A percentile compares a stretch with the other conserved stretches of the same genome.
These are phyloP conservation scores for Malthinus flaveolus DNA, from an alignment of 2,888 invertebrate genomes.

Conservation along the genomic window DNA sequence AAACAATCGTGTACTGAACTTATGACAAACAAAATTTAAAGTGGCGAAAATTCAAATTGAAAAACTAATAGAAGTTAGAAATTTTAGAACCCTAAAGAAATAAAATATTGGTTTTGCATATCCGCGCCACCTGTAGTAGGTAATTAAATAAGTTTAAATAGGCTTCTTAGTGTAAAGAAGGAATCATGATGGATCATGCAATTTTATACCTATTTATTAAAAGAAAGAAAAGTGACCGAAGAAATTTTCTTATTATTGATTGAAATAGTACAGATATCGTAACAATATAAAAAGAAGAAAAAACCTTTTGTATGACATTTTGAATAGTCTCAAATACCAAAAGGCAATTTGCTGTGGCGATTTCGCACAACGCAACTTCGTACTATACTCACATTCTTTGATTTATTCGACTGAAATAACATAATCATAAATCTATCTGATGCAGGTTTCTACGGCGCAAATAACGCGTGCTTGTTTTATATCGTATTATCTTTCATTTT, in stretches of 20 bases:
- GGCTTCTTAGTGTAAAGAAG: too few species aligned
- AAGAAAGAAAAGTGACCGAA: too few species aligned
- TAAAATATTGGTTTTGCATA: too few species aligned
- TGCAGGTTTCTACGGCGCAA: conserved; percentile 22
- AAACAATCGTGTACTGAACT: too few species aligned
- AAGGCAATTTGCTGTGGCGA: conserved; percentile 9
- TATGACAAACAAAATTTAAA: too few species aligned
- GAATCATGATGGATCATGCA: too few species aligned
- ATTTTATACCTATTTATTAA: too few species aligned
- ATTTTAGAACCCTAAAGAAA: too few species aligned
- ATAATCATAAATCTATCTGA: conserved; percentile 26
- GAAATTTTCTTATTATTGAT: conserved; percentile 2
- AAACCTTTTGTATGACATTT: conserved; percentile 9
- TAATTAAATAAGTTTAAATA: too few species aligned
- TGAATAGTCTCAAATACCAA: conserved; percentile 9
- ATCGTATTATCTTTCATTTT: conserved; percentile 16
- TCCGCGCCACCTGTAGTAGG: too few species aligned
- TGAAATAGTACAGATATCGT: conserved; percentile 11
- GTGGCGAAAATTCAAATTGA: too few species aligned
- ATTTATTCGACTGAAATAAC: conserved; percentile 20
- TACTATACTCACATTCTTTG: conserved; percentile 17
- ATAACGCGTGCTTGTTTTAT: conserved; percentile 20
- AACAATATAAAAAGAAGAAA: conserved; percentile 10
- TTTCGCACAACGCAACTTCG: conserved; percentile 8
- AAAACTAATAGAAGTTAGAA: too few species aligned